Evolutionary conservation across 2,888 invertebrate genomes (phyloP).

Genomic region (Limenitis camilla): DNA sequence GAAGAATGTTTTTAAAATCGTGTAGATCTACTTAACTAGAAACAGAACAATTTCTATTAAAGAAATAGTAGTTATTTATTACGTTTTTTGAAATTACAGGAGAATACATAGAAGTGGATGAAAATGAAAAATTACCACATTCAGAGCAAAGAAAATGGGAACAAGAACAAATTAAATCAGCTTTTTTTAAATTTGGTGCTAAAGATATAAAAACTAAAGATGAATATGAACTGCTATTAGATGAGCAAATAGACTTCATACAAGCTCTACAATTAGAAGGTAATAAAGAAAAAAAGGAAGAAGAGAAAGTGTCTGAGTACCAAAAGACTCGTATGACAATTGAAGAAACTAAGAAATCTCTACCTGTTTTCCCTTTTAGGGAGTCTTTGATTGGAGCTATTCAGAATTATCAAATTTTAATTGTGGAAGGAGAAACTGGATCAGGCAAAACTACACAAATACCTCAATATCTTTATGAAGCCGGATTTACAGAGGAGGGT

Average conservation of each 20-base stretch:
- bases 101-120: conserved; percentile 89
- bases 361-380: conserved; percentile 95
- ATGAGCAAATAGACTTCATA: conserved; percentile 98
- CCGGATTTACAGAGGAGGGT: conserved; percentile 87
- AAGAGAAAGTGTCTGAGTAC: conserved; percentile 78
- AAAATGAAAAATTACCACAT: conserved; percentile 86
- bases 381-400: conserved; percentile 93
- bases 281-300: conserved; percentile 73
- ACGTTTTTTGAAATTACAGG: conserved; percentile 45
- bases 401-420: conserved; percentile 90
- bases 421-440: conserved; percentile 98
- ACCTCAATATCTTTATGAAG: conserved; percentile 97
- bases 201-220: conserved; percentile 84
- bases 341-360: conserved; percentile 91
- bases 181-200: conserved; percentile 94
- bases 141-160: conserved; percentile 97
- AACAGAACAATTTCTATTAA: too few species aligned
- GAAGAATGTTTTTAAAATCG: too few species aligned
- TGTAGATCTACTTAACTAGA: too few species aligned
- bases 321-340: conserved; percentile 84
- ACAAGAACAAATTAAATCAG: conserved; percentile 95
- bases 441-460: conserved; percentile 99
- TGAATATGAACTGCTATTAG: conserved; percentile 94
- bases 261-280: conserved; percentile 90
- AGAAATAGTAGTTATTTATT: background rate